phyloP scores from a whole-genome alignment of 2,797 vertebrate genomes.

The Halcyon chelicuti region DNA sequence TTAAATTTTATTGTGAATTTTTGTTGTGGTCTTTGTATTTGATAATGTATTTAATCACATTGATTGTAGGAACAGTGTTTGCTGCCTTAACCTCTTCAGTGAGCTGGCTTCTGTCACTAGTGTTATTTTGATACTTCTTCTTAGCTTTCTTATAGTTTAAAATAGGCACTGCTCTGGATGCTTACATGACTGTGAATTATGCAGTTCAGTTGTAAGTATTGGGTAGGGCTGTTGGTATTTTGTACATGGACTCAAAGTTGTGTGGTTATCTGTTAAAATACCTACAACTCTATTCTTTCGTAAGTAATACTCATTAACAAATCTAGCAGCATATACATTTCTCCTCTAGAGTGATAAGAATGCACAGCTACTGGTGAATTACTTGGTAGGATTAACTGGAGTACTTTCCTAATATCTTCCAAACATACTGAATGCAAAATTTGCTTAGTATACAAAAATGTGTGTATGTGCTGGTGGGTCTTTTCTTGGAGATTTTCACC shows the following conservation, averaged over 20 bases:
- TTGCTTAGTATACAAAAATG: background rate
- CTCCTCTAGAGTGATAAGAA: background rate
- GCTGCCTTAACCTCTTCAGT: background rate
- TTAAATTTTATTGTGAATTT: background rate
- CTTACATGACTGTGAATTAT: background rate
- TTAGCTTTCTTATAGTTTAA: background rate
- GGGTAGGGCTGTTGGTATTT: background rate
- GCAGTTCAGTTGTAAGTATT: background rate
- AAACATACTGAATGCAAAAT: background rate
- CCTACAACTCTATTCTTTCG: background rate
- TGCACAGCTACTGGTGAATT: background rate
- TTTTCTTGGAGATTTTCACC: background rate
- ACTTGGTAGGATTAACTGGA: background rate
- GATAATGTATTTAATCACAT: background rate
- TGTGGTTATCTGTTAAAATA: background rate
- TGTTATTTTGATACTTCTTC: slow-evolving; percentile 2
- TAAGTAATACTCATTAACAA: background rate
- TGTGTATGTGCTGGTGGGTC: background rate
- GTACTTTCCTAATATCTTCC: background rate
- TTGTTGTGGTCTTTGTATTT: background rate
- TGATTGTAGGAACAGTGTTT: background rate
- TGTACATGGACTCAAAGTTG: background rate
- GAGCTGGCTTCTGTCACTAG: background rate
- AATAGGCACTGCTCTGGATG: background rate
- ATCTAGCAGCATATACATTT: background rate